phyloP scores from a whole-genome alignment of 2,888 invertebrate genomes.

The Cyclophora albipunctata region DNA sequence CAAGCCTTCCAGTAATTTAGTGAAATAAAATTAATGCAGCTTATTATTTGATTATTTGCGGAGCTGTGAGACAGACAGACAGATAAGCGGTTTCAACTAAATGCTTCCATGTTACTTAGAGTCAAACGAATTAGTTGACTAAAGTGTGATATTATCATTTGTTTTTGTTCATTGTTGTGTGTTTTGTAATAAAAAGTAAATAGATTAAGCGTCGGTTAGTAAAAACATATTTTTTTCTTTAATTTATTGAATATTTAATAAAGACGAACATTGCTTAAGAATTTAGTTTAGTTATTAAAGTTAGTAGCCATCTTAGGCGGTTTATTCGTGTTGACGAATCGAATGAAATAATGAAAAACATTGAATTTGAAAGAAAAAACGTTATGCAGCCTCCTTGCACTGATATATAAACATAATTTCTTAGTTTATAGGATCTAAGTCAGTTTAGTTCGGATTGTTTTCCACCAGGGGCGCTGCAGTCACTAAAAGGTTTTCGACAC shows the following conservation, averaged over 20 bases:
- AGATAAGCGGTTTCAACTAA: conserved; percentile 33
- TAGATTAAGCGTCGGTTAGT: conserved; percentile 60
- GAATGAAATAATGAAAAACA: conserved; percentile 6
- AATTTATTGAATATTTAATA: conserved; percentile 71
- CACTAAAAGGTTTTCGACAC: too few species aligned
- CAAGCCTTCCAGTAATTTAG: conserved; percentile 75
- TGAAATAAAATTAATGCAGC: conserved; percentile 58
- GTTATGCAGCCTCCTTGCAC: too few species aligned
- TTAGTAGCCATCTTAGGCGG: conserved; percentile 48
- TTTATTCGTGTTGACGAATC: conserved; percentile 40
- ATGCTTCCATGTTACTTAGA: conserved; percentile 58
- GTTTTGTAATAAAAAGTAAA: conserved; percentile 63
- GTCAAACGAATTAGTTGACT: conserved; percentile 54
- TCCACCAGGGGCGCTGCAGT: too few species aligned
- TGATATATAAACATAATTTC: too few species aligned
- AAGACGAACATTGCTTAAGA: conserved; percentile 75
- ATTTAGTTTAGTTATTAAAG: conserved; percentile 63
- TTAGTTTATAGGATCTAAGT: too few species aligned
- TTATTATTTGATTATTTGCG: conserved; percentile 56
- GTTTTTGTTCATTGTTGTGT: conserved; percentile 72
- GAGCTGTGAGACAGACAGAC: conserved; percentile 60
- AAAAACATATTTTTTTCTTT: conserved; percentile 46
- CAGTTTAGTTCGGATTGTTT: too few species aligned
- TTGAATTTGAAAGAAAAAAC: too few species aligned
- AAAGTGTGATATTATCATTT: conserved; percentile 72